Evolutionary conservation across 2,797 vertebrate species (phyloP), one percentile per base, ranked within the genome.

Genomic region (Vespertilio murinus): DNA sequence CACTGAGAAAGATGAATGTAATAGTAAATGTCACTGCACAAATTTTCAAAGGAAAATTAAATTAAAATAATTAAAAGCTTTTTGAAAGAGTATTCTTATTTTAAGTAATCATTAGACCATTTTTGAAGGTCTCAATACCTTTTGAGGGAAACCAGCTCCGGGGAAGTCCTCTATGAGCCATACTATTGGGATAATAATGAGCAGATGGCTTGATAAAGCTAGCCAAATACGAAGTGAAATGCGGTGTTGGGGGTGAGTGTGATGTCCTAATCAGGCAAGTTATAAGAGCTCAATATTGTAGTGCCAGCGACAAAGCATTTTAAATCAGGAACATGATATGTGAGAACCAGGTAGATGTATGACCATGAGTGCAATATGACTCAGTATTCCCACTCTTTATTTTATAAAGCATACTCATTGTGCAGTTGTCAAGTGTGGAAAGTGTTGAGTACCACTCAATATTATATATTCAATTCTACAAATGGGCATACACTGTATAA

Each of bases 131-230:
- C 65, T 88, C 6, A 90, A 91, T 87, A 35, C 3, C 16, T 85
- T 93, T 22, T 7, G 18, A 73, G 20, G 9, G 49, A 81, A 90
- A 93, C 77, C 4, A 33, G 8, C 20, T 49, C 30, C 49, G 35
- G 8, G 7, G 69, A 78, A 30, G 1, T 78, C 22, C 17, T 85
- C 47, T 47, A 14, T n/a, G 33, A 40, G 16, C 69, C 80, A 38
- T 5, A 14, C 3, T 49, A 28, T 33, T 11, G 18, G 17, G 30
- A 75, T 84, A 78, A 85, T 64, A 74, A 59, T 33, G 81, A 95
- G 59, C 85, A 94, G 88, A 94, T 95, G 90, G 71, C 45, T 73
- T 84, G n/a, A 40, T 45, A 71, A 61, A 71, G 38, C 59, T 75
- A 64, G 71, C 74, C 88, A 96, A 89, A 73, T 2, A 45, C 45